These are phyloP conservation scores for Microcebus ravelobensis DNA, from an alignment of 2,113 vertebrate species.

Conservation along the genomic window DNA sequence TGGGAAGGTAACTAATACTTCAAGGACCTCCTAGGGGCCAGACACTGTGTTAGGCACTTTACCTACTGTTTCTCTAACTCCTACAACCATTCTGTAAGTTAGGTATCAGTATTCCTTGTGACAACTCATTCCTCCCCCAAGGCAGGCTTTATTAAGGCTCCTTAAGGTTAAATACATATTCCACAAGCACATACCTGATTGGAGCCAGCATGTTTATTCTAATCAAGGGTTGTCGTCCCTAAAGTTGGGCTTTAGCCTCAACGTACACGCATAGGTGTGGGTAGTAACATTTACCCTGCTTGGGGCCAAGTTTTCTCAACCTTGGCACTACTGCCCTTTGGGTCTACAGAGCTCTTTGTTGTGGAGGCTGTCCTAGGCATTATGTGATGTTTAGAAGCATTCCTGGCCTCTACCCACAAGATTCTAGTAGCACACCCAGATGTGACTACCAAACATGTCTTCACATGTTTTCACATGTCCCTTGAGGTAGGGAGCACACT, in stretches of 20 bases:
- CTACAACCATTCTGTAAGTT: neutral
- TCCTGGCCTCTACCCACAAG: neutral
- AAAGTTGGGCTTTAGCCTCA: neutral
- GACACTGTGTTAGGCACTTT: neutral
- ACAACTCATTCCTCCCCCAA: neutral
- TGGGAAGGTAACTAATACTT: neutral
- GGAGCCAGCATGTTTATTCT: neutral
- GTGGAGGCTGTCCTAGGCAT: neutral
- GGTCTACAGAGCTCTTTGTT: neutral
- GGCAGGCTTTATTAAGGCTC: neutral
- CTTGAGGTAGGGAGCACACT: neutral
- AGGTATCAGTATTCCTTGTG: neutral
- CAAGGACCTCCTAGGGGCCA: neutral
- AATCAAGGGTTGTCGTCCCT: neutral
- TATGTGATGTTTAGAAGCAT: neutral
- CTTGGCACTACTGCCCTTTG: neutral
- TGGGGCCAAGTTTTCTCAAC: neutral
- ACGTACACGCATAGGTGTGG: neutral
- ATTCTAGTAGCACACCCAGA: neutral
- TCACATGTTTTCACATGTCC: neutral
- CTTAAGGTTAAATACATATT: neutral
- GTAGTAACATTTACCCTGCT: neutral
- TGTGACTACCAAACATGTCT: neutral
- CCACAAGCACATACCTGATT: neutral
- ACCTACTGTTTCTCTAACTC: neutral